Conservation (phyloP, 2,888 invertebrate species). For the Digitonthophagus gazella region DNA sequence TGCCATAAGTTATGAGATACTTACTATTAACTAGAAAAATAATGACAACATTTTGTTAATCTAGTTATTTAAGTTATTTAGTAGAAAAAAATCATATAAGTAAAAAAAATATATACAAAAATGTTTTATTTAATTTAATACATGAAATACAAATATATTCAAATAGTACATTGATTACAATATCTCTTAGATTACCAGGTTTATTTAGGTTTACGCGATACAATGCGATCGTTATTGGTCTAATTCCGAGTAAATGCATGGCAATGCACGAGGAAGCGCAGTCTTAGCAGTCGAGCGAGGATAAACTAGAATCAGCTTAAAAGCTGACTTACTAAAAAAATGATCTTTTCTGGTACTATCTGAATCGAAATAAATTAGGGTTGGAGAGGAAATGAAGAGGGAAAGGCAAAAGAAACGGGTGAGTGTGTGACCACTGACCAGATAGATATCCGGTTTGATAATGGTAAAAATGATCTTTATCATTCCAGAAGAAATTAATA, state of each 20-base stretch:
- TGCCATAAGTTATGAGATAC: too few relatives aligned
- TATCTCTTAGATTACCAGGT: neutral
- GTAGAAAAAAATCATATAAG: too few relatives aligned
- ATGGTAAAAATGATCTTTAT: neutral
- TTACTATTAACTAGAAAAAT: too few relatives aligned
- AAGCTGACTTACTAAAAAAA: neutral
- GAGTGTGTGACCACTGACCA: neutral
- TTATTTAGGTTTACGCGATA: too few relatives aligned
- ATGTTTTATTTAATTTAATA: too few relatives aligned
- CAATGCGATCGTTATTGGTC: neutral
- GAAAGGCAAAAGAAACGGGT: neutral
- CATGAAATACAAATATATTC: too few relatives aligned
- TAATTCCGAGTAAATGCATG: neutral
- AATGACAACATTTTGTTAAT: too few relatives aligned
- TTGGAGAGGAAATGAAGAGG: neutral
- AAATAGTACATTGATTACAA: too few relatives aligned
- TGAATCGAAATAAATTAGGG: neutral
- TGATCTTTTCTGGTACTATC: neutral
- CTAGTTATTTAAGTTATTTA: too few relatives aligned
- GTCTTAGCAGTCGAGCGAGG: neutral
- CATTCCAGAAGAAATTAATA: slow-evolving; percentile 17
- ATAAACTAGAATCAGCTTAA: neutral
- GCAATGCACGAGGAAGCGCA: neutral
- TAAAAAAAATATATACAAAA: too few relatives aligned
- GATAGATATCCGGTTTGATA: neutral